phyloP scores from a whole-genome alignment of 2,888 invertebrate species.

The Auanema sp. region DNA sequence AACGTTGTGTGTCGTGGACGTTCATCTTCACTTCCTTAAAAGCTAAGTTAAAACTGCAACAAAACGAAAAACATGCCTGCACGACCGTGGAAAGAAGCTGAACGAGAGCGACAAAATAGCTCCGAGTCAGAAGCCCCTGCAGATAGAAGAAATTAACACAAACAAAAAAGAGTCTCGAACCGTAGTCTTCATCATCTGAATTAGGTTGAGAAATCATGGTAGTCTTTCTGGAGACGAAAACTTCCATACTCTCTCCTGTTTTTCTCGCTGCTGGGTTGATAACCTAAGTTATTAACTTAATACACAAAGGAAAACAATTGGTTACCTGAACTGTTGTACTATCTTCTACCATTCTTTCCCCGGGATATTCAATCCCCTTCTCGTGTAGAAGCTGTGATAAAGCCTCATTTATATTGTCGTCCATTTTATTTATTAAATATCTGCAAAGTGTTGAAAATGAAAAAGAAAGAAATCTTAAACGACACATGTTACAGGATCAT shows the following conservation, averaged over 20 bases:
- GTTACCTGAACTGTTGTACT: constrained; percentile 44
- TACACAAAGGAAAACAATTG: background rate
- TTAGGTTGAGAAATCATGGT: constrained; percentile 50
- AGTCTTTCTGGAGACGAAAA: constrained; percentile 38
- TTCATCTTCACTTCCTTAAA: constrained; percentile 23
- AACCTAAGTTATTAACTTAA: constrained; percentile 22
- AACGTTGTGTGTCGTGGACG: constrained; percentile 16
- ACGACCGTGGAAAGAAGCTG: constrained; percentile 15
- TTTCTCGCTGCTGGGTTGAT: constrained; percentile 42
- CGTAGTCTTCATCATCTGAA: constrained; percentile 51
- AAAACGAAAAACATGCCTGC: background rate
- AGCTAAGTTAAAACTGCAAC: background rate
- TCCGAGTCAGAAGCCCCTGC: constrained; percentile 36
- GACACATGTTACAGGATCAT: too few species aligned
- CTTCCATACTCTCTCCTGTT: constrained; percentile 43
- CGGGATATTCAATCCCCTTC: constrained; percentile 19
- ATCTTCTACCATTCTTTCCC: constrained; percentile 37
- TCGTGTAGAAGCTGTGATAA: constrained; percentile 36
- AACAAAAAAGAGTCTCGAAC: too few species aligned
- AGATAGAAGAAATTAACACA: constrained; percentile 4
- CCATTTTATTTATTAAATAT: constrained; percentile 18
- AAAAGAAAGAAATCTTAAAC: background rate
- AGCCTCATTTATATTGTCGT: constrained; percentile 37
- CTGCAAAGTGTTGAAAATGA: background rate
- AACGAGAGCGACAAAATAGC: constrained; percentile 21